phyloP scores from a whole-genome alignment of 2,113 vertebrate species.

The Euleptes europaea region DNA sequence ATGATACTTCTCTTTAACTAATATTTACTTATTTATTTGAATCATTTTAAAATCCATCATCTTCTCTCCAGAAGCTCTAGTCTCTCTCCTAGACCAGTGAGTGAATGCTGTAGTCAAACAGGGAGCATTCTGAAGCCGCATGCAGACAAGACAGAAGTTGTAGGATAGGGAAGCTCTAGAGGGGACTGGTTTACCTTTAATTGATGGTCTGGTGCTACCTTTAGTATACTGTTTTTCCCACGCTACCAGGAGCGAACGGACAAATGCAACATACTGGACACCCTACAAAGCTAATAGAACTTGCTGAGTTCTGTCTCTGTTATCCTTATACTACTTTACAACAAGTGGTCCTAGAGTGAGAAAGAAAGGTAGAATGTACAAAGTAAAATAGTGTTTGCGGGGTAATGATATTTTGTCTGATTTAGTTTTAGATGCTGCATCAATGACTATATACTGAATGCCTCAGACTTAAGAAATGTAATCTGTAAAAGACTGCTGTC shows the following conservation, averaged over 20 bases:
- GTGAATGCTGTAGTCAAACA: too few relatives aligned
- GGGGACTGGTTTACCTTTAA: too few relatives aligned
- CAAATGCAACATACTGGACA: neutral
- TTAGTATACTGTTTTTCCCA: too few relatives aligned
- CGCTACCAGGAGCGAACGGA: neutral
- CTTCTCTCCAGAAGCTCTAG: too few relatives aligned
- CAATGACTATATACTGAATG: neutral
- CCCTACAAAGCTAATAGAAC: neutral
- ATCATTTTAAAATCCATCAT: too few relatives aligned
- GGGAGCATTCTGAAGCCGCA: too few relatives aligned
- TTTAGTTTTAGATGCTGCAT: slow-evolving; percentile 7
- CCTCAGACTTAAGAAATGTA: neutral
- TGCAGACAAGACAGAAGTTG: too few relatives aligned
- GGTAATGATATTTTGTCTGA: slow-evolving; percentile 14
- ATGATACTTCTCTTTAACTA: too few relatives aligned
- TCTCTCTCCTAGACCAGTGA: too few relatives aligned
- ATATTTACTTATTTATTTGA: too few relatives aligned
- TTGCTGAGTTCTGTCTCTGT: neutral
- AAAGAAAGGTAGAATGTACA: slow-evolving; percentile 1
- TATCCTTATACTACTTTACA: slow-evolving; percentile 1
- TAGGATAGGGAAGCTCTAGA: too few relatives aligned
- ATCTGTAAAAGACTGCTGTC: neutral
- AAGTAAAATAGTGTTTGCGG: neutral
- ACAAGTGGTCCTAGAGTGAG: neutral
- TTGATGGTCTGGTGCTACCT: too few relatives aligned